Conservation (phyloP, 2,888 invertebrate species). For the Globia sparganii region DNA sequence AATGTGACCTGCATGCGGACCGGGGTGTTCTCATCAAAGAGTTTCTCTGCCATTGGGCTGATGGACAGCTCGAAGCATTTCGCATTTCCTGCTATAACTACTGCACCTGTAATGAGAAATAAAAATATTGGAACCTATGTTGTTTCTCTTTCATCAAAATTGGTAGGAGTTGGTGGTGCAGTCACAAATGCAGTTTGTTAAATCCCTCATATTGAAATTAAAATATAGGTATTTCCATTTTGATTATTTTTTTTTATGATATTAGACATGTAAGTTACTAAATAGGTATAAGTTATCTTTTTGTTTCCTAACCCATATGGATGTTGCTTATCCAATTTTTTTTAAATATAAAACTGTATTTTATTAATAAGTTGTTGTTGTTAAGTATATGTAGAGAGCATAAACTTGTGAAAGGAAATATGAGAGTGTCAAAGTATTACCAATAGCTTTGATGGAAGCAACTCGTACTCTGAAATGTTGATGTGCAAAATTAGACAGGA, state of each 20-base stretch:
- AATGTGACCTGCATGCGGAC: constrained; percentile 94
- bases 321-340: too few relatives aligned
- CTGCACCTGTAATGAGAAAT: constrained; percentile 82
- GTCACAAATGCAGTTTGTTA: background rate
- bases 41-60: constrained; percentile 95
- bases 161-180: background rate
- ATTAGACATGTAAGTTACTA: too few relatives aligned
- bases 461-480: constrained; percentile 95
- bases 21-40: constrained; percentile 95
- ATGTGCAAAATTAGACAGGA: constrained; percentile 93
- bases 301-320: too few relatives aligned
- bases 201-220: background rate
- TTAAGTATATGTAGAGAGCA: background rate
- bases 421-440: constrained; percentile 77
- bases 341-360: too few relatives aligned
- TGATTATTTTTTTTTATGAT: too few relatives aligned
- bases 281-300: too few relatives aligned
- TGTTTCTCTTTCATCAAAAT: background rate
- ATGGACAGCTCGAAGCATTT: constrained; percentile 93
- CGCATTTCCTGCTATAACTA: constrained; percentile 92
- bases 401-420: background rate
- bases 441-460: constrained; percentile 93
- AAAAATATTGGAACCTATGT: background rate
- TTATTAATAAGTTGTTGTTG: background rate
- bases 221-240: background rate